Conservation (phyloP, 2,888 invertebrate genomes). For the Calameuta pallipes region DNA sequence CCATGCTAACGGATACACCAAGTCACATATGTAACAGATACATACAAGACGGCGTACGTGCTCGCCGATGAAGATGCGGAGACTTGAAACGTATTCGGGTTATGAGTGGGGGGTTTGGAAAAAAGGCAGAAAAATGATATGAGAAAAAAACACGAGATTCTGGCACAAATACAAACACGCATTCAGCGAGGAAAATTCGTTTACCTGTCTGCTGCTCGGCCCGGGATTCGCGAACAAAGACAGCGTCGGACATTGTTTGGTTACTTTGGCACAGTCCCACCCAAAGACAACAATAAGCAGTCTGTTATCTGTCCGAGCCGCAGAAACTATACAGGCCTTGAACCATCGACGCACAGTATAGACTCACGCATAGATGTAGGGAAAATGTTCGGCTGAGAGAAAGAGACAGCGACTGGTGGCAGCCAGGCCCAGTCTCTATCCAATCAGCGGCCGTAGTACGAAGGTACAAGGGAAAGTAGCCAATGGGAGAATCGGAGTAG, state of each 20-base stretch:
- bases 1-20: background rate
- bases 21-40: background rate
- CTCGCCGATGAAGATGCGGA: background rate
- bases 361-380: too few relatives aligned
- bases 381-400: too few relatives aligned
- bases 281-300: constrained; percentile 1
- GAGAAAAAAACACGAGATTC: background rate
- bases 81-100: background rate
- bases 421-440: too few relatives aligned
- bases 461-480: too few relatives aligned
- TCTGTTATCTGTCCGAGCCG: background rate
- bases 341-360: too few relatives aligned
- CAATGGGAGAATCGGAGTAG: too few relatives aligned
- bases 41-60: background rate
- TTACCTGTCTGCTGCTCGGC: background rate
- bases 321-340: background rate
- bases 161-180: constrained; percentile 1
- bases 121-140: background rate
- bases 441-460: too few relatives aligned
- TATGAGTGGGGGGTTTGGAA: background rate
- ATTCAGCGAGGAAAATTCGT: background rate
- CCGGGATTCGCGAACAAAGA: background rate
- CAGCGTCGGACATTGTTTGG: background rate
- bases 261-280: constrained; percentile 6
- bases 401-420: too few relatives aligned